Evolutionary conservation across 1,140 invertebrate genomes (phyloP).

Genomic region (Rhyzopertha dominica): DNA sequence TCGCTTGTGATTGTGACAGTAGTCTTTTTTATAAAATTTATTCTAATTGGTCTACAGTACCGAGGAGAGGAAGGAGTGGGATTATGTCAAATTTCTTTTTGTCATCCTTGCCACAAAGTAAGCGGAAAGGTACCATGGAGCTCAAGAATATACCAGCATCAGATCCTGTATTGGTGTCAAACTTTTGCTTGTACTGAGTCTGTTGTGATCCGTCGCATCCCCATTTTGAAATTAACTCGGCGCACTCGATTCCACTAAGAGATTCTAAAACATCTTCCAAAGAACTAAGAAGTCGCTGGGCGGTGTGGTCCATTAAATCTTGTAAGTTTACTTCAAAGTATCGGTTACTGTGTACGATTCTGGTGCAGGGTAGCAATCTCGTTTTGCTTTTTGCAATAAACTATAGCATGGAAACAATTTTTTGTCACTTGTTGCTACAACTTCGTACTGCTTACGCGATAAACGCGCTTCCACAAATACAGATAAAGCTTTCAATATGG

Average conservation of each 20-base stretch:
- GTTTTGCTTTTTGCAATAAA: constrained; percentile 32
- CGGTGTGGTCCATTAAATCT: constrained; percentile 36
- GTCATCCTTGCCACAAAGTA: constrained; percentile 28
- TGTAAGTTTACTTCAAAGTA: constrained; percentile 34
- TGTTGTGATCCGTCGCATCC: constrained; percentile 38
- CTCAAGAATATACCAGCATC: constrained; percentile 38
- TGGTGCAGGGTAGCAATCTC: constrained; percentile 30
- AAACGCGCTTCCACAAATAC: constrained; percentile 35
- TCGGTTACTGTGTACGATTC: constrained; percentile 29
- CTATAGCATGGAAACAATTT: constrained; percentile 32
- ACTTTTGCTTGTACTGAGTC: constrained; percentile 36
- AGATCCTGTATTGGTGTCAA: constrained; percentile 16
- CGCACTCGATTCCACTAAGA: constrained; percentile 23
- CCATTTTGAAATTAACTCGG: constrained; percentile 34
- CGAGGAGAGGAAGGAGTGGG: constrained; percentile 33
- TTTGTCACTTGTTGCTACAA: constrained; percentile 26
- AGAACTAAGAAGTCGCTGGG: constrained; percentile 27
- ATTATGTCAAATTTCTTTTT: constrained; percentile 35
- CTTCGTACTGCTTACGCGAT: constrained; percentile 30
- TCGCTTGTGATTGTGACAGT: constrained; percentile 32
- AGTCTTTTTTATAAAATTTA: constrained; percentile 34
- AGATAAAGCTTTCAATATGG: constrained; percentile 26
- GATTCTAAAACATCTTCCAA: constrained; percentile 29
- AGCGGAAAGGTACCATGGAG: constrained; percentile 34
- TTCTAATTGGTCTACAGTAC: constrained; percentile 36